Evolutionary conservation across 92 coral and sea anemone species (phyloP).

Genomic region (Palythoa grandis): DNA sequence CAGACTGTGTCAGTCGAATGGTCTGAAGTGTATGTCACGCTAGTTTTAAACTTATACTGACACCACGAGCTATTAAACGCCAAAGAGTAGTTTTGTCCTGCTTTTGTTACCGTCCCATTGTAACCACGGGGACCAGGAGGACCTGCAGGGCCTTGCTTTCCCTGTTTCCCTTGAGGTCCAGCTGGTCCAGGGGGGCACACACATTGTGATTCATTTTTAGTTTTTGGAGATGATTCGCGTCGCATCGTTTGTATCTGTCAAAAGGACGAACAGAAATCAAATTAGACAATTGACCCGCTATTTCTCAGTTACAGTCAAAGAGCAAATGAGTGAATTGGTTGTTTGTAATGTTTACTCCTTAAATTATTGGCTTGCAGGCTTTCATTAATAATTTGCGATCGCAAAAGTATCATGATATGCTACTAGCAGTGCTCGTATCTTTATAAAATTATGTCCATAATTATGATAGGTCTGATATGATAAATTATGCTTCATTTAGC

Average conservation of each 20-base stretch:
- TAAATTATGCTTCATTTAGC: too few species aligned
- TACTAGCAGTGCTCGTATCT: too few species aligned
- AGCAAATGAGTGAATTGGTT: too few species aligned
- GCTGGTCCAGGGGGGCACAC: constrained; percentile 41
- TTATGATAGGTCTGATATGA: too few species aligned
- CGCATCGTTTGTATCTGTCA: constrained; percentile 15
- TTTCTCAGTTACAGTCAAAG: too few species aligned
- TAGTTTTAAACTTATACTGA: constrained; percentile 28
- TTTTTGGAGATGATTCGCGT: neutral
- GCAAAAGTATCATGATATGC: too few species aligned
- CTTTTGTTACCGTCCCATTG: neutral
- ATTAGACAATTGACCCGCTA: too few species aligned
- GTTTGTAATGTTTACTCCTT: too few species aligned
- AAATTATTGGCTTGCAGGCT: too few species aligned
- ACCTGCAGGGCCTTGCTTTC: constrained; percentile 51
- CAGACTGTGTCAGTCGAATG: neutral
- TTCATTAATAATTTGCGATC: too few species aligned
- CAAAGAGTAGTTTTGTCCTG: constrained; percentile 11
- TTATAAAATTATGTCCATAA: too few species aligned
- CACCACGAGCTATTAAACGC: constrained; percentile 13
- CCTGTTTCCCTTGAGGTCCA: constrained; percentile 50
- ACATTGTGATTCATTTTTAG: neutral
- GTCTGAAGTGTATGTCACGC: neutral
- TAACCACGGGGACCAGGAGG: constrained; percentile 35
- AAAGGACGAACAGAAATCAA: neutral